These are phyloP conservation scores for Diadumene lineata DNA, from an alignment of 92 coral and sea anemone species.

Conservation along the genomic window DNA sequence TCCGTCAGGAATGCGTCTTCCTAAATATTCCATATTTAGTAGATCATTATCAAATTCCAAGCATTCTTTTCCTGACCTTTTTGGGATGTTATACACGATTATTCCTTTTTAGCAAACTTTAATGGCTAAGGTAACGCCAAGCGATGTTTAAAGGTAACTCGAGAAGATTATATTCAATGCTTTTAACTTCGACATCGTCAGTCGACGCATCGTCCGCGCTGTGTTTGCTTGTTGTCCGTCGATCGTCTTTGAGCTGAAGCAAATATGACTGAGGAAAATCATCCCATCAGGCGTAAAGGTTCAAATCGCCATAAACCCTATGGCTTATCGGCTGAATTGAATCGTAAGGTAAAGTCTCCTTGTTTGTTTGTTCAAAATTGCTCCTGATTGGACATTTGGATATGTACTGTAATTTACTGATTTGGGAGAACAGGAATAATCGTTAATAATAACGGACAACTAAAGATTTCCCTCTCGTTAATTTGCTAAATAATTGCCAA, in stretches of 20 bases:
- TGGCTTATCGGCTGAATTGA: conserved; percentile 29
- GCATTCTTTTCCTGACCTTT: neutral
- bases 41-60: neutral
- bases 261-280: conserved; percentile 1
- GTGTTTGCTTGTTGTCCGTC: neutral
- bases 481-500: too few relatives aligned
- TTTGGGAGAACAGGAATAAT: too few relatives aligned
- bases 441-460: too few relatives aligned
- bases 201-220: neutral
- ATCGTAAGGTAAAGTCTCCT: conserved; percentile 42
- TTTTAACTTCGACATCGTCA: neutral
- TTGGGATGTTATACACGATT: neutral
- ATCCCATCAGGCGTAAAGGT: conserved; percentile 35
- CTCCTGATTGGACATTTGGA: too few relatives aligned
- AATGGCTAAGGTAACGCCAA: neutral
- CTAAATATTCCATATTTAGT: neutral
- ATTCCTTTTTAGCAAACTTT: neutral
- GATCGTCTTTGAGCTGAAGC: neutral
- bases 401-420: too few relatives aligned
- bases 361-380: too few relatives aligned
- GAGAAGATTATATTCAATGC: neutral
- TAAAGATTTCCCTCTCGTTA: too few relatives aligned
- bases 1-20: too few relatives aligned
- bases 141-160: neutral
- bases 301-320: conserved; percentile 42